Conservation (phyloP, 2,888 invertebrate species). For the Cremastinae sp. region DNA sequence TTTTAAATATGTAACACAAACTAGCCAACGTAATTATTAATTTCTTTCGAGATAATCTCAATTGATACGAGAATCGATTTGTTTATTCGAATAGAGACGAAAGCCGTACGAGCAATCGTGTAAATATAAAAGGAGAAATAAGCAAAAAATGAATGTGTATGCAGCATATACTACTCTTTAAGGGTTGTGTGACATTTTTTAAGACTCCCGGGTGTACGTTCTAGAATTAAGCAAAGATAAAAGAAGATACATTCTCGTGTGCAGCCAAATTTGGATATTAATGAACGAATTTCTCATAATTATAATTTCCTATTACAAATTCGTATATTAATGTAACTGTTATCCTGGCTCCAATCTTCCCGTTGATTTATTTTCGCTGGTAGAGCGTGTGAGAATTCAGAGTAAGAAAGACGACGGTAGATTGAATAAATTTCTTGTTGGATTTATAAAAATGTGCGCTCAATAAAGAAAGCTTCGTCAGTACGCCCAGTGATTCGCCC, state of each 20-base stretch:
- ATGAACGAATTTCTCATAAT: conserved; percentile 33
- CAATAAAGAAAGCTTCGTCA: not conserved
- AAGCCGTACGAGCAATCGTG: conserved; percentile 53
- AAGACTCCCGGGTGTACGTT: conserved; percentile 63
- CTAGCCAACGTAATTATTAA: conserved; percentile 48
- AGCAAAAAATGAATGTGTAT: conserved; percentile 61
- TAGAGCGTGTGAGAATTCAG: conserved; percentile 36
- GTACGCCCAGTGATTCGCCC: too few relatives aligned
- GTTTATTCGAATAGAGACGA: conserved; percentile 30
- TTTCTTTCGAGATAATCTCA: conserved; percentile 42
- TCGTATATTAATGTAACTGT: not conserved
- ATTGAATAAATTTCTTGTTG: conserved; percentile 29
- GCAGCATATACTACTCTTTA: conserved; percentile 61
- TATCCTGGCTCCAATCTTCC: not conserved
- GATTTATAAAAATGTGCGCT: conserved; percentile 29
- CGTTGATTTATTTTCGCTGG: conserved; percentile 16
- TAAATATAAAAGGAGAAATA: conserved; percentile 60
- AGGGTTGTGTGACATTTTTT: conserved; percentile 67
- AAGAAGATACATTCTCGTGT: conserved; percentile 40
- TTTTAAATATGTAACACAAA: conserved; percentile 44
- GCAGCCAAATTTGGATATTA: conserved; percentile 35
- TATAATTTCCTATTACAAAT: conserved; percentile 60
- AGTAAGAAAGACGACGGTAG: conserved; percentile 3
- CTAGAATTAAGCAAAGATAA: conserved; percentile 69
- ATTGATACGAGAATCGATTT: conserved; percentile 33